A percentile compares a stretch with the other conserved stretches of the same genome.
These are phyloP conservation scores for Trileptium ribeirensis DNA, from an alignment of 2,888 invertebrate genomes.

Conservation along the genomic window DNA sequence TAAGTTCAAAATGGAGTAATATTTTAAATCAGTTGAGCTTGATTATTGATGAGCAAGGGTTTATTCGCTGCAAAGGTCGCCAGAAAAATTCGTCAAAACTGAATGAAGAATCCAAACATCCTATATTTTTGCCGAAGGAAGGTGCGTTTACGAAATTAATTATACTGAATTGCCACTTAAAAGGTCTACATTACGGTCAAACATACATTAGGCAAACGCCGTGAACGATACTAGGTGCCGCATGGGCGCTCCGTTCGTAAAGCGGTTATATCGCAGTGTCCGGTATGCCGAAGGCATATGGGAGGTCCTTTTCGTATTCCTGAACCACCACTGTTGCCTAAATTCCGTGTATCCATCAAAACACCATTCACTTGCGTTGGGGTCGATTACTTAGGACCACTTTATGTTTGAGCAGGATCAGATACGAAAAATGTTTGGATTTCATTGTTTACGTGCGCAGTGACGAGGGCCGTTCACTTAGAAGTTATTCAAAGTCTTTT, in stretches of 20 bases:
- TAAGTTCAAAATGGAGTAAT: too few relatives aligned
- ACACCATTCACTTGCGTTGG: slow-evolving; percentile 11
- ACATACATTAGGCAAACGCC: slow-evolving; percentile 15
- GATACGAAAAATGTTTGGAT: slow-evolving; percentile 10
- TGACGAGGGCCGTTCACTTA: slow-evolving; percentile 18
- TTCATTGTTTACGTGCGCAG: slow-evolving; percentile 20
- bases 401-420: neutral
- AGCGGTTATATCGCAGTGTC: slow-evolving; percentile 6
- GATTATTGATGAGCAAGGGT: slow-evolving; percentile 13
- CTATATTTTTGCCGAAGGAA: slow-evolving; percentile 17
- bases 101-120: neutral
- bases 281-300: neutral
- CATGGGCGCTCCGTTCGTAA: slow-evolving; percentile 5
- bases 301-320: slow-evolving; percentile 23
- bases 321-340: slow-evolving; percentile 1
- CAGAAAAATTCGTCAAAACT: slow-evolving; percentile 8
- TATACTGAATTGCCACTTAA: neutral
- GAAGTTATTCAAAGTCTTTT: neutral
- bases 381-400: neutral
- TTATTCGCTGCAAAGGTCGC: slow-evolving; percentile 13
- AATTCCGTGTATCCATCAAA: neutral
- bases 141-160: slow-evolving; percentile 18
- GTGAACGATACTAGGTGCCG: slow-evolving; percentile 24
- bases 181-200: neutral
- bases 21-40: neutral